phyloP scores from a whole-genome alignment of 2,113 vertebrate species.

The Phrynosoma blainvillii region DNA sequence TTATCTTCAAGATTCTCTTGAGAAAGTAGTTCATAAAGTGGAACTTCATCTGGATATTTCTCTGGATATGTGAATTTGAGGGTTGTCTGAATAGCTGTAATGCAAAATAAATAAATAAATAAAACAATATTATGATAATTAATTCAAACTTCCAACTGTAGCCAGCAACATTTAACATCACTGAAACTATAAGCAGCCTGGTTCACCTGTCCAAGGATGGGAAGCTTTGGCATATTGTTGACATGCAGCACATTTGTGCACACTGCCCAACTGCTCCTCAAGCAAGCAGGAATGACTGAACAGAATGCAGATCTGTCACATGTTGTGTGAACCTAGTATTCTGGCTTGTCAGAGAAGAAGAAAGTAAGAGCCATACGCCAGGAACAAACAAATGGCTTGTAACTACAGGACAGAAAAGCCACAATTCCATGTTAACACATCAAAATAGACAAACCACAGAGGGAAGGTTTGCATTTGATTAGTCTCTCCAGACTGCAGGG shows the following conservation, averaged over 20 bases:
- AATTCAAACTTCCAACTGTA: slow-evolving; percentile 4
- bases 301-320: background rate
- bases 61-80: slow-evolving; percentile 96
- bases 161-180: background rate
- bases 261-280: background rate
- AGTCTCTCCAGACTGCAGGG: no score
- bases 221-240: background rate
- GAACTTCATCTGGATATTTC: slow-evolving; percentile 93
- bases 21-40: slow-evolving; percentile 90
- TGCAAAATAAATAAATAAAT: slow-evolving; percentile 46
- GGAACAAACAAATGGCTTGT: background rate
- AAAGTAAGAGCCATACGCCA: background rate
- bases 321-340: background rate
- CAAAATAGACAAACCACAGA: background rate
- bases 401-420: no score
- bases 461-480: background rate
- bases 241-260: background rate
- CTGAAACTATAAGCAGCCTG: background rate
- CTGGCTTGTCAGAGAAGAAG: background rate
- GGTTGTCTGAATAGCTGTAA: slow-evolving; percentile 87
- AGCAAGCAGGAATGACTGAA: background rate
- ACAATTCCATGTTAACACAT: no score
- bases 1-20: slow-evolving; percentile 93
- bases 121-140: slow-evolving; percentile 16
- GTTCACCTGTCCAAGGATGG: background rate